Conservation (phyloP, 2,797 vertebrate species). For the Sebastolobus altivelis region DNA sequence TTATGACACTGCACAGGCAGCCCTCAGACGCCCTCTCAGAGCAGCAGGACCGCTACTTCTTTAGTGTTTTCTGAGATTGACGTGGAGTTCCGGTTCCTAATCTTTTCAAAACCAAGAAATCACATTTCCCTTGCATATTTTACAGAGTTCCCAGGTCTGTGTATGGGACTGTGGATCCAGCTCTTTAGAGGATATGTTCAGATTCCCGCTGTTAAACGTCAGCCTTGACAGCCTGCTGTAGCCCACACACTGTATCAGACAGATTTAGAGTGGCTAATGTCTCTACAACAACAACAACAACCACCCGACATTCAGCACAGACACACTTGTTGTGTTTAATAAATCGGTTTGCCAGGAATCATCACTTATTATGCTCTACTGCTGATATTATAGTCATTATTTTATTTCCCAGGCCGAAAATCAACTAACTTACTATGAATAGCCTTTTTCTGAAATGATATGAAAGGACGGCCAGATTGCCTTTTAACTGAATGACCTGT, state of each 20-base stretch:
- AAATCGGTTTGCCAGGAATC: background rate
- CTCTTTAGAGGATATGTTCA: background rate
- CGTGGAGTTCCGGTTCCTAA: background rate
- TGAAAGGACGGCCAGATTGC: too few relatives aligned
- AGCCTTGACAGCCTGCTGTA: slow-evolving; percentile 25
- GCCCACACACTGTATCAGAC: slow-evolving; percentile 32
- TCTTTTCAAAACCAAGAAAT: slow-evolving; percentile 1
- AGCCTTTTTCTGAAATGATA: background rate
- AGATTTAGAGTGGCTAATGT: slow-evolving; percentile 31
- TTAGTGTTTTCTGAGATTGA: background rate
- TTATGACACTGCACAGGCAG: background rate
- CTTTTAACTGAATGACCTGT: too few relatives aligned
- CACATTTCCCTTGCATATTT: too few relatives aligned
- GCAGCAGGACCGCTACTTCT: background rate
- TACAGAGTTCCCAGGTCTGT: background rate
- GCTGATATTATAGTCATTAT: background rate
- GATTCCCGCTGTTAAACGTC: slow-evolving; percentile 8
- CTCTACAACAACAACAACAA: slow-evolving; percentile 10
- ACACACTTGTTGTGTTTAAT: slow-evolving; percentile 3
- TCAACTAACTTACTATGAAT: background rate
- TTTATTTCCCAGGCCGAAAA: background rate
- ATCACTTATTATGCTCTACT: background rate
- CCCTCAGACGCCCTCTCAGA: background rate
- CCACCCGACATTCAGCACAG: background rate
- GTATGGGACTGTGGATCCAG: background rate